These are phyloP conservation scores for Takifugu bimaculatus DNA, from an alignment of 2,113 vertebrate species.

Conservation along the genomic window DNA sequence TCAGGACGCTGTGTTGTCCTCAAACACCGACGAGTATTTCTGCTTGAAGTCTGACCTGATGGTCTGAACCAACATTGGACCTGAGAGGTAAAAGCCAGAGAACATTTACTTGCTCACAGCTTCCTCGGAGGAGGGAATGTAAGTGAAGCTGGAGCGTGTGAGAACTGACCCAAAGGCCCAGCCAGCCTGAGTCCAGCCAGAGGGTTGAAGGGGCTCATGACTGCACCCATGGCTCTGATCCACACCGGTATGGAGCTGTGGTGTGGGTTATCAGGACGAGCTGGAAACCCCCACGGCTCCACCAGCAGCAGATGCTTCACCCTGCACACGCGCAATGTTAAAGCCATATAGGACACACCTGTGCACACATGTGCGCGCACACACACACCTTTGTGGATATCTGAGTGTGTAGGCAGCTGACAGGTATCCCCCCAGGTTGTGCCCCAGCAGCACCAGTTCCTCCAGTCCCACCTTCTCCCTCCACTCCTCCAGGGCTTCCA, in stretches of 20 bases:
- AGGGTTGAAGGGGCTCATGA: conserved; percentile 91
- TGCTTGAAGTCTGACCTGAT: conserved; percentile 92
- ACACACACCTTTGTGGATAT: conserved; percentile 80
- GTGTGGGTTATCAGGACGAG: conserved; percentile 81
- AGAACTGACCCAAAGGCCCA: conserved; percentile 85
- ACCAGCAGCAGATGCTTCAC: conserved; percentile 90
- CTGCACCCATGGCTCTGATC: conserved; percentile 88
- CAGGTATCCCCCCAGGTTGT: conserved; percentile 91
- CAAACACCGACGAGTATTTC: conserved; percentile 87
- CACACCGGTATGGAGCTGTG: conserved; percentile 86
- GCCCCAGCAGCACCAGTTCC: conserved; percentile 87
- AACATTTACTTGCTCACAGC: not conserved
- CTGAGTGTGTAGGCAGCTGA: conserved; percentile 86
- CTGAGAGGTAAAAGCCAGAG: conserved; percentile 58
- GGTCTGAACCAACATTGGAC: conserved; percentile 85
- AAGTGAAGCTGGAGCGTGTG: not conserved
- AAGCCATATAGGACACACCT: too few relatives aligned
- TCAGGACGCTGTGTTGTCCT: conserved; percentile 90
- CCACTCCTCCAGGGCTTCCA: conserved; percentile 90
- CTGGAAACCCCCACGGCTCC: conserved; percentile 95
- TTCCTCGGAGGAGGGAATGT: not conserved
- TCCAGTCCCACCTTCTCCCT: conserved; percentile 81
- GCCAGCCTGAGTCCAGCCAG: conserved; percentile 89
- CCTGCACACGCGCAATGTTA: conserved; percentile 61
- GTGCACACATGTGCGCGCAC: not conserved